Evolutionary conservation across 2,797 vertebrate species (phyloP).

Genomic region (Anguilla pacifica): DNA sequence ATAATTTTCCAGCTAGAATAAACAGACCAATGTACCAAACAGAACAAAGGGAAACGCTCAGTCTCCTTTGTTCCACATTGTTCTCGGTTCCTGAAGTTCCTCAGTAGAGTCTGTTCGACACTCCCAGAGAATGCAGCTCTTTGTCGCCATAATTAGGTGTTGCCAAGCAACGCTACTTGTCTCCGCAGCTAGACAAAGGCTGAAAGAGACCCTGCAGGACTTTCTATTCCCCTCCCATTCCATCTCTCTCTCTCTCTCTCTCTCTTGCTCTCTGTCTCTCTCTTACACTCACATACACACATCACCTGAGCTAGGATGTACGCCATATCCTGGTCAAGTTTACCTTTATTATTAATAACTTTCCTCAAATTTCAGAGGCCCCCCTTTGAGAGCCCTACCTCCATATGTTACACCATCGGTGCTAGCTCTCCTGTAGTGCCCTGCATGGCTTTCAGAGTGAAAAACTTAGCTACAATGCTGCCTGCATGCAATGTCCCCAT

Average conservation of each 20-base stretch:
- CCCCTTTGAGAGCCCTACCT: too few species aligned
- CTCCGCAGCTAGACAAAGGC: constrained; percentile 3
- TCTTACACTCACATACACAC: neutral
- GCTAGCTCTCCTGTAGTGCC: neutral
- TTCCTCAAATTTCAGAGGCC: neutral
- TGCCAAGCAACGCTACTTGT: constrained; percentile 8
- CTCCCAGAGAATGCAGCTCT: neutral
- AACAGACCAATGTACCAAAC: neutral
- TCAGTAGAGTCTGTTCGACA: neutral
- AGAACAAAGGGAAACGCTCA: neutral
- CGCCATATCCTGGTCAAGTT: neutral
- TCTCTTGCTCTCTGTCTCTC: neutral
- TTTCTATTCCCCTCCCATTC: neutral
- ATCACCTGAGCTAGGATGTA: neutral
- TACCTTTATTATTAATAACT: neutral
- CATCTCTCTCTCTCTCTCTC: neutral
- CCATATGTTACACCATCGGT: neutral
- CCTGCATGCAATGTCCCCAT: neutral
- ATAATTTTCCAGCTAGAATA: neutral
- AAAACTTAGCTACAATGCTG: neutral
- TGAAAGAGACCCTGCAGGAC: constrained; percentile 5
- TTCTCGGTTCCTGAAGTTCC: neutral
- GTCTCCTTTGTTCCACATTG: neutral
- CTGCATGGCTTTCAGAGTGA: neutral
- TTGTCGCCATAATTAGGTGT: neutral